Percentiles rank a stretch among this genome's conserved stretches.
These are phyloP conservation scores for Macrotrachela quadricornifera DNA, from an alignment of 1,140 invertebrate species.

Conservation along the genomic window DNA sequence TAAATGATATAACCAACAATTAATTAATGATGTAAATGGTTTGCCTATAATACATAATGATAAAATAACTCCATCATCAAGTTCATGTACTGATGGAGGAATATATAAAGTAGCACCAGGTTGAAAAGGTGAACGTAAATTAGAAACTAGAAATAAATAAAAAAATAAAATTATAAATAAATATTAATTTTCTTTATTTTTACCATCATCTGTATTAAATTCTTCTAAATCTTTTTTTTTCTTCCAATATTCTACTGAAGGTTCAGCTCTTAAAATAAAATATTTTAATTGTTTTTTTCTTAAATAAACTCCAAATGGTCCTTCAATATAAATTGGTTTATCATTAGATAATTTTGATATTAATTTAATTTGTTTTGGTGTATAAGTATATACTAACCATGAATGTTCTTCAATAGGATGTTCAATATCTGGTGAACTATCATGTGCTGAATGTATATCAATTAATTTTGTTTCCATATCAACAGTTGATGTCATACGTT, in stretches of 20 bases:
- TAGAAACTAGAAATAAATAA: conserved; percentile 8
- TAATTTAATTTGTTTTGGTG: conserved; percentile 49
- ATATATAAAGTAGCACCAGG: too few species aligned
- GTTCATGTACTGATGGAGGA: conserved; percentile 48
- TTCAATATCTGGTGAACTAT: too few species aligned
- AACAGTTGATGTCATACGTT: conserved; percentile 56
- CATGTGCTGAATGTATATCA: too few species aligned
- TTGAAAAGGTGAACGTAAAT: too few species aligned
- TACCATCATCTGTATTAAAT: conserved; percentile 11
- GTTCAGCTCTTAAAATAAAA: conserved; percentile 54
- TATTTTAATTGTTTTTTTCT: conserved; percentile 51
- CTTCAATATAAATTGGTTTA: conserved; percentile 57
- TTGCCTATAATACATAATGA: conserved; percentile 62
- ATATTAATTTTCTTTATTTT: neutral
- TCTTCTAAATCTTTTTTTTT: conserved; percentile 28
- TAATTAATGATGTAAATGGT: too few species aligned
- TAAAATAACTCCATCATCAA: conserved; percentile 71
- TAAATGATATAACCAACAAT: too few species aligned
- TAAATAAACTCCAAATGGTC: conserved; percentile 60
- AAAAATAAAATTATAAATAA: conserved; percentile 1
- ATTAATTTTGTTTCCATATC: conserved; percentile 51
- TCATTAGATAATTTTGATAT: conserved; percentile 39
- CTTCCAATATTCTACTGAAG: conserved; percentile 20
- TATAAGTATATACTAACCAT: conserved; percentile 77
- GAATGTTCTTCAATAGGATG: conserved; percentile 17